These are phyloP conservation scores for Drosophila sechellia DNA, from an alignment of 1,140 invertebrate genomes.

Conservation along the genomic window DNA sequence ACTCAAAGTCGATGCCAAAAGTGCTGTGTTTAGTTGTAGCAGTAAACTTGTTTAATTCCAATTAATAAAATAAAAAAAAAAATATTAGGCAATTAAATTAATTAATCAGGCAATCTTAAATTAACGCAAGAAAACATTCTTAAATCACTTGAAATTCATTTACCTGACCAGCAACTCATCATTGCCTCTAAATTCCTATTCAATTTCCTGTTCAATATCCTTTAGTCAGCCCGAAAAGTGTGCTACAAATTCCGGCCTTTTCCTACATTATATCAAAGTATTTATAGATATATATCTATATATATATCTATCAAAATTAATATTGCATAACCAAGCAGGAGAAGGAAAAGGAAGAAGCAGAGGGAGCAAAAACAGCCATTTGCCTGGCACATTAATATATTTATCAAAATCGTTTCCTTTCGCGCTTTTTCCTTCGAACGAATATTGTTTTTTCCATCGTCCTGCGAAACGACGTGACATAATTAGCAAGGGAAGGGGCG, in stretches of 20 bases:
- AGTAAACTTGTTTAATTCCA: too few species aligned
- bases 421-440: constrained; percentile 7
- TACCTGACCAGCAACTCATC: not conserved
- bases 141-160: constrained; percentile 4
- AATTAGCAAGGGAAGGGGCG: constrained; percentile 53
- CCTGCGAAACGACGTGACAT: constrained; percentile 62
- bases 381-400: constrained; percentile 36
- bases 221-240: constrained; percentile 32
- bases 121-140: not conserved
- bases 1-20: constrained; percentile 7
- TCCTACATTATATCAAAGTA: not conserved
- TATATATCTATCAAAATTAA: constrained; percentile 34
- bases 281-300: constrained; percentile 16
- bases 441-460: constrained; percentile 26
- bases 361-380: constrained; percentile 2
- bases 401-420: constrained; percentile 30
- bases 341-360: not conserved
- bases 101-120: too few species aligned
- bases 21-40: constrained; percentile 6
- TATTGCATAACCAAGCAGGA: not conserved
- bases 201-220: constrained; percentile 43
- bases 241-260: constrained; percentile 15
- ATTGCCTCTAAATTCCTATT: constrained; percentile 1
- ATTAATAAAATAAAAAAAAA: too few species aligned
- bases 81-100: too few species aligned